These are phyloP conservation scores for Aphaenogaster ashmeadi DNA, from an alignment of 1,140 invertebrate species.

Conservation along the genomic window DNA sequence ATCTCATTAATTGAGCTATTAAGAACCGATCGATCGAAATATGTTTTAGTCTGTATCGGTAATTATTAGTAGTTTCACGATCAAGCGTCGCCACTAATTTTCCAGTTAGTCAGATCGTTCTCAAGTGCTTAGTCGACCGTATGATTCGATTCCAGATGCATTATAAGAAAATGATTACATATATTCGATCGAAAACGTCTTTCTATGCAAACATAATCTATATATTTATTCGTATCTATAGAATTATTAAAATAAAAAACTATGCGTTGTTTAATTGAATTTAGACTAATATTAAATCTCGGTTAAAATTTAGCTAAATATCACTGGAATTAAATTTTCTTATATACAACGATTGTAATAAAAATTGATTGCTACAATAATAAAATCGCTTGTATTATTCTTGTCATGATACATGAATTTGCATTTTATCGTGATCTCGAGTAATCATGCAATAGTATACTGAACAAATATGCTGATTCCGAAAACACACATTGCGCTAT, in stretches of 20 bases:
- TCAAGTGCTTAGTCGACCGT: constrained; percentile 1
- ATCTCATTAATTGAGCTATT: constrained; percentile 27
- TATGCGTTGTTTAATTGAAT: not conserved
- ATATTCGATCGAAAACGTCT: not conserved
- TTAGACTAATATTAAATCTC: not conserved
- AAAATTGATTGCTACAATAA: not conserved
- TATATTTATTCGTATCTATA: not conserved
- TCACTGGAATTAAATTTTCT: not conserved
- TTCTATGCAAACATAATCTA: not conserved
- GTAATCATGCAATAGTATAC: not conserved
- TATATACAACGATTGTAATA: not conserved
- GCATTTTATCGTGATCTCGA: not conserved
- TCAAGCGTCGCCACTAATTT: constrained; percentile 26
- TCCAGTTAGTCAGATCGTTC: not conserved
- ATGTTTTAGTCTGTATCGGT: not conserved
- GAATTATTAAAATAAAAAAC: not conserved
- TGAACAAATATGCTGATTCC: not conserved
- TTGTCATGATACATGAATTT: not conserved
- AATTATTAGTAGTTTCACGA: not conserved
- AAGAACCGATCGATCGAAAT: constrained; percentile 6
- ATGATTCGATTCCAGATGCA: not conserved
- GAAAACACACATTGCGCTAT: constrained; percentile 4
- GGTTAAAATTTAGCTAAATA: not conserved
- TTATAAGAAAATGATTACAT: constrained; percentile 4
- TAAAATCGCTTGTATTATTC: not conserved